Evolutionary conservation across 1,140 invertebrate species (phyloP).

Genomic region (Halictus rubicundus): DNA sequence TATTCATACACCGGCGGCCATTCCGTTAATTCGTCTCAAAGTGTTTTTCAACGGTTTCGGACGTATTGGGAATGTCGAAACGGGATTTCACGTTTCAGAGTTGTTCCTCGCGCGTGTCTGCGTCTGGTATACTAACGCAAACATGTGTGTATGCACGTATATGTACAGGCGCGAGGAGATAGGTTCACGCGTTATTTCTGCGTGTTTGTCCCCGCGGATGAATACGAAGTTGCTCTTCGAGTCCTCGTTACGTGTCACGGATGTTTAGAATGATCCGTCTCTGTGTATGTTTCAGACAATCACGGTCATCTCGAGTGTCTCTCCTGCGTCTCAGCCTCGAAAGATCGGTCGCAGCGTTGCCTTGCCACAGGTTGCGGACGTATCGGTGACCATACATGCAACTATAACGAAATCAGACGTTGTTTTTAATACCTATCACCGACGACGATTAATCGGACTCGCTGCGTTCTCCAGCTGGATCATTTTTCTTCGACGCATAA

Average conservation of each 20-base stretch:
- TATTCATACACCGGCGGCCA: background rate
- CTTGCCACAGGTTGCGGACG: conserved; percentile 37
- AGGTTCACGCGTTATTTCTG: conserved; percentile 40
- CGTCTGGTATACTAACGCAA: background rate
- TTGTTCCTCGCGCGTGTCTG: conserved; percentile 12
- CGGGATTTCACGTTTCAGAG: conserved; percentile 59
- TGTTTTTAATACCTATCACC: background rate
- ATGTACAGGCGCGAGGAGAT: background rate
- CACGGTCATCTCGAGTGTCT: conserved; percentile 54
- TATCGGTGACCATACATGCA: conserved; percentile 8
- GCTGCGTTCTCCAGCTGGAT: no score
- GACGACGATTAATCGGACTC: background rate
- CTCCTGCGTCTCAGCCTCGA: conserved; percentile 53
- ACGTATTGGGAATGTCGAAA: conserved; percentile 60
- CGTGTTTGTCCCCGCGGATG: conserved; percentile 37
- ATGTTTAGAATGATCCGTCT: conserved; percentile 63
- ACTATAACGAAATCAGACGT: conserved; percentile 9
- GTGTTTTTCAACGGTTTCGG: conserved; percentile 45
- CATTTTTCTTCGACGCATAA: no score
- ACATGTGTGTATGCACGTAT: conserved; percentile 22
- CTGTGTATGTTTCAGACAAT: conserved; percentile 60
- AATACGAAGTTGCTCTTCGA: conserved; percentile 57
- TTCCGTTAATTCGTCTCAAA: conserved; percentile 50
- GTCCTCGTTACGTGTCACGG: conserved; percentile 67
- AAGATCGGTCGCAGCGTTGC: conserved; percentile 55